Conservation (phyloP, 2,113 vertebrate genomes). For the Onychostoma macrolepis region DNA sequence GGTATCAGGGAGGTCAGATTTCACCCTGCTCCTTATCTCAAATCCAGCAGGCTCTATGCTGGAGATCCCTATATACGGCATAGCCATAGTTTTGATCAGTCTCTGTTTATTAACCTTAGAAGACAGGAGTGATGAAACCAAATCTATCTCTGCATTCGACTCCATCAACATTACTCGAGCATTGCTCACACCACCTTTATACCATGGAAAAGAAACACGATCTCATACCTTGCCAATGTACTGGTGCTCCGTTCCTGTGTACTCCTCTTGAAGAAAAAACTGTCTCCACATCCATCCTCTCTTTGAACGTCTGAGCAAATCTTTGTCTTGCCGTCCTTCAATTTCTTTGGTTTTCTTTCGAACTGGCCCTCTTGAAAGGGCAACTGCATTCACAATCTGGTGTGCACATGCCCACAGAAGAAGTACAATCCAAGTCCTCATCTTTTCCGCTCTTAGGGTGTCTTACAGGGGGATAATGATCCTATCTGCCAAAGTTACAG, state of each 20-base stretch:
- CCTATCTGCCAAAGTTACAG: conserved; percentile 64
- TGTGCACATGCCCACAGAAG: conserved; percentile 81
- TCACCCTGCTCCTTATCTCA: conserved; percentile 35
- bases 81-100: conserved; percentile 47
- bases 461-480: conserved; percentile 43
- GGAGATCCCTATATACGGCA: conserved; percentile 43
- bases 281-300: conserved; percentile 99
- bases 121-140: conserved; percentile 46
- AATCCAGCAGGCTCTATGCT: conserved; percentile 45
- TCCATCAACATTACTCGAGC: neutral
- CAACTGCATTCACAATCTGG: conserved; percentile 73
- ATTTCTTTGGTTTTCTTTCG: conserved; percentile 28
- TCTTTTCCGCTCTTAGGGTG: conserved; percentile 59
- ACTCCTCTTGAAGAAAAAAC: conserved; percentile 95
- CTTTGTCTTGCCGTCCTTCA: conserved; percentile 15
- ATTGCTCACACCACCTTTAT: neutral
- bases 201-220: neutral
- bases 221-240: conserved; percentile 95
- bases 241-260: conserved; percentile 89
- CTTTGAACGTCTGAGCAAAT: conserved; percentile 81
- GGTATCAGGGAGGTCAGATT: conserved; percentile 14
- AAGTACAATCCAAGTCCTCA: conserved; percentile 84
- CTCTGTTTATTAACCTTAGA: conserved; percentile 45
- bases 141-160: conserved; percentile 6
- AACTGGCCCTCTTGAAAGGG: conserved; percentile 78